Conservation (phyloP, 2,113 vertebrate genomes). For the Mixornis gularis region DNA sequence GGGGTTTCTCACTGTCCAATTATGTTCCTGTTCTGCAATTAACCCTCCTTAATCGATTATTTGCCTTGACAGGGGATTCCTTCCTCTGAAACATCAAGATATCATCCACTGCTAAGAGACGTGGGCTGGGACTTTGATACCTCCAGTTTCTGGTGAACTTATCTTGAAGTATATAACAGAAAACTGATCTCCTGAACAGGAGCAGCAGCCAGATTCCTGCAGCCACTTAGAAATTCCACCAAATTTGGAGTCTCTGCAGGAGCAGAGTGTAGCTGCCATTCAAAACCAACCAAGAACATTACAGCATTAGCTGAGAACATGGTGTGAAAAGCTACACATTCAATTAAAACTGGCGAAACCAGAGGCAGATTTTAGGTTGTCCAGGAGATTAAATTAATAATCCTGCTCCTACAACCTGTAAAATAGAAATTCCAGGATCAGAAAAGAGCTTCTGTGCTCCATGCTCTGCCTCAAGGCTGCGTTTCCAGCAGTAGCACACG, state of each 20-base stretch:
- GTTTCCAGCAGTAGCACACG: accelerated
- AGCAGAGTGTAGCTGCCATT: not conserved
- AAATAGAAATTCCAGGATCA: not conserved
- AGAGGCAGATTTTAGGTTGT: not conserved
- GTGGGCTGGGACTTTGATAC: not conserved
- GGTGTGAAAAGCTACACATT: not conserved
- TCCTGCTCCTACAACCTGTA: not conserved
- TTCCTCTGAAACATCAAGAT: not conserved
- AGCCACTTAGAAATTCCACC: not conserved
- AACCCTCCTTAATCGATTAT: not conserved
- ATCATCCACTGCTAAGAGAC: not conserved
- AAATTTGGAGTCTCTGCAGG: not conserved
- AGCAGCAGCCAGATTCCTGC: not conserved
- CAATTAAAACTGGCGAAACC: not conserved
- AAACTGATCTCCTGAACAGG: not conserved
- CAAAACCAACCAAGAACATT: not conserved
- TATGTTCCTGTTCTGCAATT: not conserved
- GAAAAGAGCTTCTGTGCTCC: not conserved
- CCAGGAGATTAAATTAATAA: not conserved
- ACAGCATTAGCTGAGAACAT: not conserved
- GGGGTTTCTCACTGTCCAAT: not conserved
- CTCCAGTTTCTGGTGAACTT: not conserved
- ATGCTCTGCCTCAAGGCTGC: not conserved
- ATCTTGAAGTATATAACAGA: not conserved
- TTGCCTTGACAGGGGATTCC: not conserved